phyloP scores from a whole-genome alignment of 2,888 invertebrate species.

The Zygaena filipendulae region DNA sequence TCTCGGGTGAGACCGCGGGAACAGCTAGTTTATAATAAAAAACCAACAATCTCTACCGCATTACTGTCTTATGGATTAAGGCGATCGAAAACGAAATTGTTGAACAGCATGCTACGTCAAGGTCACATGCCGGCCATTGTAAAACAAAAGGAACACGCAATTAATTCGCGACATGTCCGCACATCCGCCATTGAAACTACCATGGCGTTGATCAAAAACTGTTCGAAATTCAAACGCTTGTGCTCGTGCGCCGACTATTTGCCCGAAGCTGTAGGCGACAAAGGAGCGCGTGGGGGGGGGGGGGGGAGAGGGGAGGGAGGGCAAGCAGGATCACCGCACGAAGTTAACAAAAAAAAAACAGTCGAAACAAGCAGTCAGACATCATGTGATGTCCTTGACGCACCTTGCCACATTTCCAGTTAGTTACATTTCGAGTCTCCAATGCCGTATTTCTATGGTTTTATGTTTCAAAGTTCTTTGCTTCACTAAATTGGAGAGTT shows the following conservation, averaged over 20 bases:
- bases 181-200: conserved; percentile 37
- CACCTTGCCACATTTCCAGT: conserved; percentile 42
- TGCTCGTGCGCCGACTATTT: conserved; percentile 44
- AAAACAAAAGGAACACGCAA: too few species aligned
- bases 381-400: conserved; percentile 50
- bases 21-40: too few species aligned
- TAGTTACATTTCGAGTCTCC: conserved; percentile 20
- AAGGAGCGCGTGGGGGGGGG: conserved; percentile 27
- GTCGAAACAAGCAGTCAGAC: conserved; percentile 30
- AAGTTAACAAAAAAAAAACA: conserved; percentile 40
- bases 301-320: conserved; percentile 19
- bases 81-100: too few species aligned
- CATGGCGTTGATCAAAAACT: conserved; percentile 35
- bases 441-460: conserved; percentile 23
- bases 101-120: too few species aligned
- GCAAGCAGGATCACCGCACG: conserved; percentile 26
- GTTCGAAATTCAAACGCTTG: conserved; percentile 31
- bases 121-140: too few species aligned
- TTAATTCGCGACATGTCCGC: too few species aligned
- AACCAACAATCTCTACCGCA: too few species aligned
- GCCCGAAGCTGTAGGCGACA: too few species aligned
- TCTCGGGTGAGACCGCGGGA: too few species aligned
- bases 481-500: too few species aligned
- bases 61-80: too few species aligned
- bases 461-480: conserved; percentile 19